Base-by-base conservation (phyloP, 2,113 vertebrate genomes). In the Apus apus region DNA sequence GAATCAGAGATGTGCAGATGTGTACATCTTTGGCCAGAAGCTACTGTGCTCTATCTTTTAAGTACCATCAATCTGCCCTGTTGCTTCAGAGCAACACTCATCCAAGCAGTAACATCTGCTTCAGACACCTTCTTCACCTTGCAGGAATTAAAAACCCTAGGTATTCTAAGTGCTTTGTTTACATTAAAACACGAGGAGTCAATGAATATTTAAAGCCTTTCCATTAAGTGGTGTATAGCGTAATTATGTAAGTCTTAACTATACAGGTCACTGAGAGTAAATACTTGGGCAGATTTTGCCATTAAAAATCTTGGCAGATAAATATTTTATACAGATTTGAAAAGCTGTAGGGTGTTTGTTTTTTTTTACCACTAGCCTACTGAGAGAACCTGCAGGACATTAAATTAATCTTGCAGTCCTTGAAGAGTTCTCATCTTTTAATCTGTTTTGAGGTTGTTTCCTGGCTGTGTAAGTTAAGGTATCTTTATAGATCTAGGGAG, bases 191-290 rank as follows among this genome's bases (percentile, higher is more conserved):
- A 90, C 4, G 50, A 96, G 67, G 86, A 95, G 81, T 64, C 79
- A 82, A 95, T 96, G 93, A 96, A 97, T 95, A 97, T 97, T 97
- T 96, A 96, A 97, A 95, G 88, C 58, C 62, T 71, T 92, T 93
- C 89, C 93, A 93, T 91, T 92, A 96, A 93, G 94, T 92, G 85
- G 78, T 89, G n/a, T 94, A 78, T 80, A 79, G 89, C 74, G 68
- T 80, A 95, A 97, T 95, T 91, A 95, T 92, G 70, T 93, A 92
- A 94, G 84, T 57, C 76, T 95, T 93, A 94, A 95, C 91, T 92
- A 73, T 68, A 82, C 67, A 92, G 93, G 87, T 88, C 93, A 84
- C 73, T 74, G 50, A 86, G 89, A 96, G 85, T 93, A 95, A 96
- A 96, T 81, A 91, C 64, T 91, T 76, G 70, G 77, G 43, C 68